Conservation (phyloP, 1,140 invertebrate species). For the Trachelipus rathkii region DNA sequence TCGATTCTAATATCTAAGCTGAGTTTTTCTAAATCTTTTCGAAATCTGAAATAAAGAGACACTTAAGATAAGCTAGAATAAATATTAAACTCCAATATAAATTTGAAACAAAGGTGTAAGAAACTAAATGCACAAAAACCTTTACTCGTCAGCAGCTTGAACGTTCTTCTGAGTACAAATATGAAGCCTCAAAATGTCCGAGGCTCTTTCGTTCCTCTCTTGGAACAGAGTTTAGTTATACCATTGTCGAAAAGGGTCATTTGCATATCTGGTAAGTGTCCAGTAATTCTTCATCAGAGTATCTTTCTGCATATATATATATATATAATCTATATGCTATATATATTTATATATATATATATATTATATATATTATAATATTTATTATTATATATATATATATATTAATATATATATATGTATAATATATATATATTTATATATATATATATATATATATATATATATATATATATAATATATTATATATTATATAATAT, state of each 20-base stretch:
- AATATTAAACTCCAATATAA: background rate
- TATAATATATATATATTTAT: background rate
- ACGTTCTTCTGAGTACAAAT: slow-evolving; percentile 53
- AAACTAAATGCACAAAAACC: slow-evolving; percentile 30
- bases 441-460: background rate
- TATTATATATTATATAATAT: background rate
- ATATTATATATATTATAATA: background rate
- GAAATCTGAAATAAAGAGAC: slow-evolving; percentile 48
- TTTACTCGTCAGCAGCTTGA: slow-evolving; percentile 53
- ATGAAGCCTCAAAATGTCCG: slow-evolving; percentile 56
- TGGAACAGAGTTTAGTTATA: slow-evolving; percentile 55
- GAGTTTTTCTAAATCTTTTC: slow-evolving; percentile 49
- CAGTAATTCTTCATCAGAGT: slow-evolving; percentile 51
- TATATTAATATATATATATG: slow-evolving; percentile 1
- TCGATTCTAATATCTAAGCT: slow-evolving; percentile 49
- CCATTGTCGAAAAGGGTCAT: slow-evolving; percentile 55
- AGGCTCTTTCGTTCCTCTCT: slow-evolving; percentile 53
- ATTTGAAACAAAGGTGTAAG: background rate
- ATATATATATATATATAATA: background rate
- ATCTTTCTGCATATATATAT: slow-evolving; percentile 40
- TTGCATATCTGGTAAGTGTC: slow-evolving; percentile 51
- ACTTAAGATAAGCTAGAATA: background rate
- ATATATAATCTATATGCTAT: background rate
- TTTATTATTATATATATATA: background rate
- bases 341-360: background rate